Base-by-base conservation (phyloP, 2,888 invertebrate genomes). In the Eupithecia exiguata region DNA sequence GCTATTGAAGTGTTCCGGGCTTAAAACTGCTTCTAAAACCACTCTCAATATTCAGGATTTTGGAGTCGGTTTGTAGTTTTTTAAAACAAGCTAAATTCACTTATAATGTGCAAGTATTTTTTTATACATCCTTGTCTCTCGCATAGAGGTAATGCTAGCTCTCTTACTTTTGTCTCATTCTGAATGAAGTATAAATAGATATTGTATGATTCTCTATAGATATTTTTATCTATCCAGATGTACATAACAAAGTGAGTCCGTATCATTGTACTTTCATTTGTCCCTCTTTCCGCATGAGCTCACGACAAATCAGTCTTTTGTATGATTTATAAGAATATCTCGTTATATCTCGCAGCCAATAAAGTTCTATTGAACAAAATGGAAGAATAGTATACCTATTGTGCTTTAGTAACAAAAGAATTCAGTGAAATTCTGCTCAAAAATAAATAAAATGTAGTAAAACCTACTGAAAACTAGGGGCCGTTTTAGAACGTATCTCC, bases 301-400 rank as follows among this genome's bases (percentile, higher is more conserved):
- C 21, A 58, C 58, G 58, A 25, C 6, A 49, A 74, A 71, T 71
- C 53, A 49, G 25, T 58, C 58, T 25, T 58, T 58, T 58, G 58
- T 58, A 25, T 30, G 66, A 38, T 66, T 38, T 66, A 6, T 0
- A 58, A 58, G 25, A 58, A 58, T 58, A 58, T 25, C 14, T 25
- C 25, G 14, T 58, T 58, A 58, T 58, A 58, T 58, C 58, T 58
- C 25, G 58, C 25, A 14, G 25, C 25, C 58, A 58, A 58, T 58
- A 25, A 25, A 14, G 12, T 58, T 58, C 58, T 58, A 25, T 58
- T 58, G 58, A 58, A 25, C 58, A 58, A 10, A 5, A 58, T 25
- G 25, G 25, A 58, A 5, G 21, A 25, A 58, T 5, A 21, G 4
- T 21, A 21, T 12, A 21, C 0, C 21, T 25, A 58, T 58, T 25